These are phyloP conservation scores for Pharmacophagus antenor DNA, from an alignment of 2,888 invertebrate genomes.

Conservation along the genomic window DNA sequence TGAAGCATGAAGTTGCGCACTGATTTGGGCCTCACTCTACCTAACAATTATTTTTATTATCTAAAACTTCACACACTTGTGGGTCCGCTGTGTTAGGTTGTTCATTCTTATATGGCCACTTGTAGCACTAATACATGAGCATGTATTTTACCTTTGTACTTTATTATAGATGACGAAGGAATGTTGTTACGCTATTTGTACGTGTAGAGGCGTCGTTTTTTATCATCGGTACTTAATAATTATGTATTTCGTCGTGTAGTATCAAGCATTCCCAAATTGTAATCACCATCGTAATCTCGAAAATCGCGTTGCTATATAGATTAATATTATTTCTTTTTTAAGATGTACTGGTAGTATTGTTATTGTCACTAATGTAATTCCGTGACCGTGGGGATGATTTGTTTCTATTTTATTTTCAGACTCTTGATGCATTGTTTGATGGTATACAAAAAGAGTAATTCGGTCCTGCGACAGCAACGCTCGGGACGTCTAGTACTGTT, in stretches of 20 bases:
- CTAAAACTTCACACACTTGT: constrained; percentile 58
- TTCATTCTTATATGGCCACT: constrained; percentile 32
- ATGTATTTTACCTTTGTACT: constrained; percentile 55
- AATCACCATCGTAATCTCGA: constrained; percentile 69
- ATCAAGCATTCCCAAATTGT: constrained; percentile 77
- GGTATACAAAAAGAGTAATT: constrained; percentile 50
- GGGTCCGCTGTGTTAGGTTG: constrained; percentile 26
- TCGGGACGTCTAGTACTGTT: constrained; percentile 63
- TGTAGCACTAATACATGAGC: constrained; percentile 35
- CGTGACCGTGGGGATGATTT: constrained; percentile 62
- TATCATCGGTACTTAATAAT: constrained; percentile 77
- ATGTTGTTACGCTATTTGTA: constrained; percentile 63
- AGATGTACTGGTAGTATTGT: constrained; percentile 66
- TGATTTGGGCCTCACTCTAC: constrained; percentile 33
- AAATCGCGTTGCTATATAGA: constrained; percentile 73
- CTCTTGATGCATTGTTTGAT: constrained; percentile 44
- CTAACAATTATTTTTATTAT: constrained; percentile 69
- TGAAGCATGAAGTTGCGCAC: constrained; percentile 24
- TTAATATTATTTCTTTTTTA: constrained; percentile 75
- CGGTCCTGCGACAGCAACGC: constrained; percentile 59
- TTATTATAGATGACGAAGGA: constrained; percentile 52
- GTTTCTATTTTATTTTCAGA: constrained; percentile 42
- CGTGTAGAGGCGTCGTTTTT: constrained; percentile 62
- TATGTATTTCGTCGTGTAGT: constrained; percentile 74
- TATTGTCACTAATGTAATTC: constrained; percentile 60